A percentile compares a stretch with the other conserved stretches of the same genome.
Evolutionary conservation across 2,888 invertebrate genomes (phyloP).

Genomic region (Apoderus coryli): DNA sequence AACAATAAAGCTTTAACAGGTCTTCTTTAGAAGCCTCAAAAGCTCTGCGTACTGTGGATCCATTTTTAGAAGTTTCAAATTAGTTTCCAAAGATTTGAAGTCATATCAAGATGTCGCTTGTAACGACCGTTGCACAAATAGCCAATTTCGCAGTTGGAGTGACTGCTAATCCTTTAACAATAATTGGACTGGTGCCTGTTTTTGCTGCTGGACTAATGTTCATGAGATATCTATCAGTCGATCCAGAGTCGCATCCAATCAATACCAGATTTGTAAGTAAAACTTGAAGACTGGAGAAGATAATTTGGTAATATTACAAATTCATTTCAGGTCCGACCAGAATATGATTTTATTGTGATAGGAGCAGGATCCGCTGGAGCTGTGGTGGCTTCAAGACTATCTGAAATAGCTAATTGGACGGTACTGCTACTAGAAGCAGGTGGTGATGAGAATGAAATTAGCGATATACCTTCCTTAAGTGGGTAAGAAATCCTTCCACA

Average conservation of each 20-base stretch:
- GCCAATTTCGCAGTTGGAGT: constrained; percentile 28
- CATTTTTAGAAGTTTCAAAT: too few species aligned
- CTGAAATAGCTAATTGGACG: constrained; percentile 69
- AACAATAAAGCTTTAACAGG: too few species aligned
- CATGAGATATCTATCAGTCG: constrained; percentile 64
- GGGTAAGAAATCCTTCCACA: constrained; percentile 29
- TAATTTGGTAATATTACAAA: neutral
- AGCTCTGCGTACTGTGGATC: too few species aligned
- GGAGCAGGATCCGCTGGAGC: constrained; percentile 85
- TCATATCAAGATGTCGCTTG: constrained; percentile 38
- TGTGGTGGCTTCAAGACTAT: constrained; percentile 70
- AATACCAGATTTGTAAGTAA: constrained; percentile 54
- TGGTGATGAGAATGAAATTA: constrained; percentile 76
- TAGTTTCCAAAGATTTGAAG: too few species aligned
- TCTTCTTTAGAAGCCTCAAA: too few species aligned
- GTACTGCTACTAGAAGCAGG: constrained; percentile 76
- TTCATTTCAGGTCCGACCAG: constrained; percentile 47
- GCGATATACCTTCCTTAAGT: constrained; percentile 73
- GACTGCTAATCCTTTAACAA: constrained; percentile 37
- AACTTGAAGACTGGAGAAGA: too few species aligned
- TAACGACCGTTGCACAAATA: constrained; percentile 33
- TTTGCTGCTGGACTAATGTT: constrained; percentile 68
- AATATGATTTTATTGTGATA: constrained; percentile 76
- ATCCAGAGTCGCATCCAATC: constrained; percentile 66
- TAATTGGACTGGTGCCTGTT: constrained; percentile 64